Base-by-base conservation (phyloP, 2,113 vertebrate genomes). In the Lepus americanus region DNA sequence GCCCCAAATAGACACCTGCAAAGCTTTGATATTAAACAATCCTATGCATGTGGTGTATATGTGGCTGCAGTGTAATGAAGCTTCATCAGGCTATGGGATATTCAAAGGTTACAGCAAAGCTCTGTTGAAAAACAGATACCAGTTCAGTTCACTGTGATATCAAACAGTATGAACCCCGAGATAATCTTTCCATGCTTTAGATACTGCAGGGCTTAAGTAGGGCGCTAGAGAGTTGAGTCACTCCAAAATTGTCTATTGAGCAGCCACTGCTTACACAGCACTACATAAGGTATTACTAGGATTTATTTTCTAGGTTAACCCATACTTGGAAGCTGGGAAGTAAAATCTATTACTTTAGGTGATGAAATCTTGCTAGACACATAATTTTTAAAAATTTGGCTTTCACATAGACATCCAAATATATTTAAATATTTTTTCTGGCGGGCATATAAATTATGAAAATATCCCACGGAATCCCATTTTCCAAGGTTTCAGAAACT, bases 401-500 rank as follows among this genome's bases (percentile, higher is more conserved):
- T 39, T 84, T 13, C 2, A 89, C 4, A 22, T 33, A 77, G 2
- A 36, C 4, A 27, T 61, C 7, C 12, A 81, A 23, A 69, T 55
- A 77, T 36, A n/a, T 61, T 69, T 63, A 55, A 59, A 59, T 16
- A 6, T 66, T 83, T 91, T 95, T 89, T 51, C 39, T 67, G 63
- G 63, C 51, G 23, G 49, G 6, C 9, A 31, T 94, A 53, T 69
- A 82, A 87, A 76, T 79, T 92, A 66, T 72, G 29, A 80, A 90
- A 90, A 80, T 89, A 79, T 53, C 22, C 59, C 49, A 70, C 33
- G 22, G 64, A 95, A 91, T 94, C 14, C 9, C 49, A 72, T 95
- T 95, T 95, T 70, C 23, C 5, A 94, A 79, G 36, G 23, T 79
- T 89, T 94, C 49, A 83, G 78, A 69, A 69, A 76, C 73, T 83